Conservation (phyloP, 1,140 invertebrate species). For the Meloidogyne hapla region DNA sequence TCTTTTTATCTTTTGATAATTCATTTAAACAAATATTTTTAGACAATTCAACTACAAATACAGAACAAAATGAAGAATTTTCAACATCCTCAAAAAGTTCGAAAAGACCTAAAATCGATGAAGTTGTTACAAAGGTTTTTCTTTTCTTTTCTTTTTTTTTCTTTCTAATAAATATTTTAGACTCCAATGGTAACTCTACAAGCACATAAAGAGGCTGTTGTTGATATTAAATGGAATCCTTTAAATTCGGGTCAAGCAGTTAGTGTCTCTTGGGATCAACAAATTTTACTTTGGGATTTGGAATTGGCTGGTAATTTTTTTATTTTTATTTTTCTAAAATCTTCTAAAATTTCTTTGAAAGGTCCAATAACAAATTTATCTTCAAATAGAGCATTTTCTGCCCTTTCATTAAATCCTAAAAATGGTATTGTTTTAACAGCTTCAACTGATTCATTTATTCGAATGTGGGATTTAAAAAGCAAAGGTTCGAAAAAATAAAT, state of each 20-base stretch:
- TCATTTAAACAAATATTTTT: conserved; percentile 25
- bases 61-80: conserved; percentile 31
- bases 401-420: conserved; percentile 78
- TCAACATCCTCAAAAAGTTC: conserved; percentile 14
- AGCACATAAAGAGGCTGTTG: conserved; percentile 87
- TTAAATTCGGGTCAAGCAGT: conserved; percentile 70
- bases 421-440: conserved; percentile 77
- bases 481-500: conserved; percentile 36
- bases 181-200: conserved; percentile 81
- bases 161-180: no score
- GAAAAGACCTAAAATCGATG: conserved; percentile 28
- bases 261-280: conserved; percentile 90
- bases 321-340: background rate
- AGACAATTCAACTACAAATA: conserved; percentile 35
- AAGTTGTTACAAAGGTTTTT: conserved; percentile 43
- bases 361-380: conserved; percentile 49
- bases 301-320: conserved; percentile 66
- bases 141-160: no score
- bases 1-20: background rate
- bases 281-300: conserved; percentile 88
- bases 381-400: conserved; percentile 87
- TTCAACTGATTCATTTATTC: conserved; percentile 83
- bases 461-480: conserved; percentile 85
- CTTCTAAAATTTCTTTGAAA: conserved; percentile 18
- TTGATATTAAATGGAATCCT: conserved; percentile 79